These are phyloP conservation scores for Falco punctatus DNA, from an alignment of 2,113 vertebrate species.

Conservation along the genomic window DNA sequence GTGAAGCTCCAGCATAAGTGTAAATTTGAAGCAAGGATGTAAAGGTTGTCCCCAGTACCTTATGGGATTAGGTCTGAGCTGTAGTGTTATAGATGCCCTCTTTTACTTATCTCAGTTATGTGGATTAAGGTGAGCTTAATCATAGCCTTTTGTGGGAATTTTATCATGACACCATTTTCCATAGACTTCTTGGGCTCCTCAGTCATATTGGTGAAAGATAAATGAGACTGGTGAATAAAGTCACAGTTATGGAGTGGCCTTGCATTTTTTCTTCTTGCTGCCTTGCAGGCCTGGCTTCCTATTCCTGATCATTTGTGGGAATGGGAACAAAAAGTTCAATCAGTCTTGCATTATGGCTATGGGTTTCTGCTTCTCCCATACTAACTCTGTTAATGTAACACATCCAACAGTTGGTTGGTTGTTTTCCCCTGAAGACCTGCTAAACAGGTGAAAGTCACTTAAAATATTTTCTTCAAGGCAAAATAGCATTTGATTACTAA, in stretches of 20 bases:
- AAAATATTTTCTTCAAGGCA: background rate
- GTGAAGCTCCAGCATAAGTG: background rate
- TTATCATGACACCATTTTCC: background rate
- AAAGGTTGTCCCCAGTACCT: background rate
- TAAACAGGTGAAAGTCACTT: background rate
- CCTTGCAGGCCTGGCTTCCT: background rate
- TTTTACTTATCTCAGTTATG: background rate
- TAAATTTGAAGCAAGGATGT: background rate
- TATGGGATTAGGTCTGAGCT: background rate
- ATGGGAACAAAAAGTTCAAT: background rate
- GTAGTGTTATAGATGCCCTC: background rate
- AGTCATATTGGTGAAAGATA: background rate
- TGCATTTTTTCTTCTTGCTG: background rate
- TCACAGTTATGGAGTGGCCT: accelerated
- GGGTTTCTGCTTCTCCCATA: background rate
- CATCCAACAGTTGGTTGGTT: background rate
- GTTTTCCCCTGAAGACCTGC: background rate
- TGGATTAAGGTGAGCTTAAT: background rate
- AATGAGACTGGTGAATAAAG: background rate
- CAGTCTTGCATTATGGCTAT: background rate
- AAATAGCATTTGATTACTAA: background rate
- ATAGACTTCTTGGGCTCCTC: background rate
- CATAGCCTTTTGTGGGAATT: background rate
- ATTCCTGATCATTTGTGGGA: background rate
- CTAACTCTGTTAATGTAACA: background rate